Conservation (phyloP, 2,797 vertebrate species). For the Poeciliopsis gracilis region DNA sequence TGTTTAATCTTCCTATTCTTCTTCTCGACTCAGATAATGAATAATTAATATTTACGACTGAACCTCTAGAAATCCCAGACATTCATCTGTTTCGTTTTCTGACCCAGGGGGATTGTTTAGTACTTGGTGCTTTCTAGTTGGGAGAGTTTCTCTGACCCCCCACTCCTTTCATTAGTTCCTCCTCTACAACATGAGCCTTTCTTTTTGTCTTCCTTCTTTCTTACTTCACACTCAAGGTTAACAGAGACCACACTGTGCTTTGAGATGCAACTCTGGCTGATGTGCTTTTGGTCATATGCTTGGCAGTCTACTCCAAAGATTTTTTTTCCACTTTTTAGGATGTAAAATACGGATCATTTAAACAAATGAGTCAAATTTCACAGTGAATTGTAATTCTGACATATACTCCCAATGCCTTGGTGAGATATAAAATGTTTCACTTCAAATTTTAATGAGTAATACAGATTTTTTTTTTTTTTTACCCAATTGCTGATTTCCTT, state of each 20-base stretch:
- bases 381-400: neutral
- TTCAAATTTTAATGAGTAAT: neutral
- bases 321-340: constrained; percentile 2
- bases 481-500: neutral
- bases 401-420: neutral
- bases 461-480: too few relatives aligned
- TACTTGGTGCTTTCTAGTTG: constrained; percentile 62
- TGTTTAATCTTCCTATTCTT: constrained; percentile 61
- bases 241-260: constrained; percentile 33
- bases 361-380: constrained; percentile 1
- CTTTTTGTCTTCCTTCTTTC: constrained; percentile 49
- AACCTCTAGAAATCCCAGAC: constrained; percentile 52
- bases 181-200: constrained; percentile 48
- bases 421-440: neutral
- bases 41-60: constrained; percentile 60
- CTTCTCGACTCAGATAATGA: constrained; percentile 51
- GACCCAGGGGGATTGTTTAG: constrained; percentile 44
- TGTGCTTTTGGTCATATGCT: constrained; percentile 38
- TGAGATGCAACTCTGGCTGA: constrained; percentile 32
- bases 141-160: constrained; percentile 65
- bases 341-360: constrained; percentile 13
- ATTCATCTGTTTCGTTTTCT: constrained; percentile 46
- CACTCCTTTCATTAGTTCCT: constrained; percentile 35
- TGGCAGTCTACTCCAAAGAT: constrained; percentile 28
- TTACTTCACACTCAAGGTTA: constrained; percentile 60